Evolutionary conservation across 2,113 vertebrate genomes (phyloP).

Genomic region (Platysternon megacephalum): DNA sequence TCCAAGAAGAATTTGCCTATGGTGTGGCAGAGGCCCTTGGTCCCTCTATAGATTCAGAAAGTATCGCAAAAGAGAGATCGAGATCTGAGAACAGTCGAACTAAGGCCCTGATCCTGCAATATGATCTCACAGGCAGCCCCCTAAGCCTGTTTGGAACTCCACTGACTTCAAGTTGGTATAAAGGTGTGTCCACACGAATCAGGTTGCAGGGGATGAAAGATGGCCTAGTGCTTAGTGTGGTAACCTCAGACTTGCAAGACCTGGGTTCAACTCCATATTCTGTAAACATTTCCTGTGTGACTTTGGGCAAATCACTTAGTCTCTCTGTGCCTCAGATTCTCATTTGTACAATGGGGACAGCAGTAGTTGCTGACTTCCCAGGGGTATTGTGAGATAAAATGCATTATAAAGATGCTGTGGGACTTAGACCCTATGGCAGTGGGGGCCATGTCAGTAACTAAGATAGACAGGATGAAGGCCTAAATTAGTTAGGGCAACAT

Average conservation of each 20-base stretch:
- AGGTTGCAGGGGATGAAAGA: background rate
- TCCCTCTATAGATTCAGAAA: background rate
- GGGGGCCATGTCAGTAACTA: too few species aligned
- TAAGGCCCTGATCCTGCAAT: background rate
- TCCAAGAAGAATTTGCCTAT: background rate
- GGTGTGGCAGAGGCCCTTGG: background rate
- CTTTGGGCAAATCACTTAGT: background rate
- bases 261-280: background rate
- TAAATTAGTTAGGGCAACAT: background rate
- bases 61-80: too few species aligned
- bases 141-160: background rate
- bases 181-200: background rate
- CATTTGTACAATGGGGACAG: background rate
- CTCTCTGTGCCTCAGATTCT: background rate
- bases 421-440: background rate
- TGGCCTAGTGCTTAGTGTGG: background rate
- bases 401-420: background rate
- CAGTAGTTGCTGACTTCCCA: background rate
- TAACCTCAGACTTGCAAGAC: background rate
- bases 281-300: background rate
- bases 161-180: background rate
- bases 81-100: background rate
- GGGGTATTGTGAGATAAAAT: background rate
- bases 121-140: background rate
- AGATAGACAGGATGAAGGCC: background rate